phyloP scores from a whole-genome alignment of 2,113 vertebrate species.

The Zapus hudsonius region DNA sequence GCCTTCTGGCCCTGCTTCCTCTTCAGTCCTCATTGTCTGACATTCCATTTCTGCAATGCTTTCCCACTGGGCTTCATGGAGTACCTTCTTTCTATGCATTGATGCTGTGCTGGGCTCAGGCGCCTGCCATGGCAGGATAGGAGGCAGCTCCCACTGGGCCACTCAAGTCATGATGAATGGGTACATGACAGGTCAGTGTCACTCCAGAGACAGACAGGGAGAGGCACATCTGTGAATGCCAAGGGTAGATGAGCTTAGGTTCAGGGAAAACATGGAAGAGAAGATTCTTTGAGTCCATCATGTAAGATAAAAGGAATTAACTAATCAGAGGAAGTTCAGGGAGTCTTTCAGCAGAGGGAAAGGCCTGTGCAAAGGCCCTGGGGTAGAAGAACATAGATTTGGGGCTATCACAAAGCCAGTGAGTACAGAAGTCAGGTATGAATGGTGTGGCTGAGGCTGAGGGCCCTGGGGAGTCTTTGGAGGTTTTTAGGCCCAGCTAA shows the following conservation, averaged over 20 bases:
- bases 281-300: not conserved
- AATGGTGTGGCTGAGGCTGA: not conserved
- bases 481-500: not conserved
- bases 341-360: not conserved
- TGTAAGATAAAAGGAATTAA: not conserved
- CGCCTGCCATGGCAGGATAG: accelerated
- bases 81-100: no score
- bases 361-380: not conserved
- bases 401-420: not conserved
- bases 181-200: not conserved
- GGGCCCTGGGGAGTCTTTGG: not conserved
- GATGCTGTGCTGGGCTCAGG: no score
- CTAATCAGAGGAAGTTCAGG: not conserved
- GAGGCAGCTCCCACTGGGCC: not conserved
- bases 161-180: not conserved
- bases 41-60: no score
- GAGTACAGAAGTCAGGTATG: not conserved
- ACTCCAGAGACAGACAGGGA: no score
- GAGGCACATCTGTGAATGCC: accelerated
- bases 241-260: no score
- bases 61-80: not conserved
- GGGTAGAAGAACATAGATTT: not conserved
- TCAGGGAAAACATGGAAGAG: not conserved
- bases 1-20: no score
- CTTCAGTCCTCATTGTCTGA: not conserved